A percentile compares a stretch with the other conserved stretches of the same genome.
These are phyloP conservation scores for Lytechinus variegatus DNA, from an alignment of 35 echinoderm and acorn worm species.

Conservation along the genomic window DNA sequence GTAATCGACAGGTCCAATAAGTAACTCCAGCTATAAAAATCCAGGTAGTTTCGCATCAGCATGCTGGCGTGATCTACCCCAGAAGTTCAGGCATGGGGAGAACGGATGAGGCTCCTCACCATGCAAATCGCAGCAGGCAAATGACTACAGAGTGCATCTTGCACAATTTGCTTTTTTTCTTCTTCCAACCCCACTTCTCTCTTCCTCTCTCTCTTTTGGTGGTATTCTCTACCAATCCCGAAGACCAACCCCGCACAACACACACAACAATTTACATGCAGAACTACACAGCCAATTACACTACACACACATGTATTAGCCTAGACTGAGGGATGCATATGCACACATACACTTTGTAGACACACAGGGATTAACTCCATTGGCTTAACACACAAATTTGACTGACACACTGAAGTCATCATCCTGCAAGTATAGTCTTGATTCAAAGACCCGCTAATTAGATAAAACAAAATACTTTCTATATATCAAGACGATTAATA, in stretches of 20 bases:
- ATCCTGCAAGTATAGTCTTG: background rate
- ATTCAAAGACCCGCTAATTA: background rate
- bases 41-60: background rate
- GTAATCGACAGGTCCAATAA: background rate
- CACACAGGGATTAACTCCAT: constrained; percentile 1
- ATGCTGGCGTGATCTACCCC: background rate
- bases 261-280: background rate
- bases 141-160: background rate
- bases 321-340: background rate
- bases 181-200: background rate
- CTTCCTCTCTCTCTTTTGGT: background rate
- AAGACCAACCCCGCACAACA: background rate
- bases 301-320: constrained; percentile 2
- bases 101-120: background rate
- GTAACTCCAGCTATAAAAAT: constrained; percentile 19
- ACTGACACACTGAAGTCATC: background rate
- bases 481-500: too few species aligned
- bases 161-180: background rate
- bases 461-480: too few species aligned
- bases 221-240: background rate
- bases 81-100: background rate
- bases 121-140: background rate
- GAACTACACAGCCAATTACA: constrained; percentile 18
- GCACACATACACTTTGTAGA: background rate
- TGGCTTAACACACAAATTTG: background rate